Conservation (phyloP, 2,888 invertebrate species). For the Monochamus alternatus region DNA sequence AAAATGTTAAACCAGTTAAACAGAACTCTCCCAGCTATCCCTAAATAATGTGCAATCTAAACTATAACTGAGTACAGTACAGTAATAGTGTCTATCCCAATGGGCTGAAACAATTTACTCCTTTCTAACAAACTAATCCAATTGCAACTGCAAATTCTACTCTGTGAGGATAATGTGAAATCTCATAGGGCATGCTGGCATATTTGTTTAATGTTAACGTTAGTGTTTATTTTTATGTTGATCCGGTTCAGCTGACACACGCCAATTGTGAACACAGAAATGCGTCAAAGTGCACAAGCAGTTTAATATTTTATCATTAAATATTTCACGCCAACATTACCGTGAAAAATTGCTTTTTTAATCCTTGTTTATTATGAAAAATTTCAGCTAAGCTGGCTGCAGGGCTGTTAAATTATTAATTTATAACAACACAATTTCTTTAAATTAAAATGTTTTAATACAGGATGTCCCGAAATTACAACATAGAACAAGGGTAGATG, state of each 20-base stretch:
- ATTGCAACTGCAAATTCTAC: constrained; percentile 46
- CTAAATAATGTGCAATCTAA: constrained; percentile 53
- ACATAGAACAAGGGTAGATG: too few relatives aligned
- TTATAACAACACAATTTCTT: too few relatives aligned
- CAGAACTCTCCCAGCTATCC: constrained; percentile 49
- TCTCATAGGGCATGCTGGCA: constrained; percentile 46
- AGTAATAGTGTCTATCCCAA: constrained; percentile 50
- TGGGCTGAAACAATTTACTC: constrained; percentile 44
- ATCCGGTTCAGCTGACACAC: background rate
- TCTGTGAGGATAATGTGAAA: constrained; percentile 45
- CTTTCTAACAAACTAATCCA: constrained; percentile 49
- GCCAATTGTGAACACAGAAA: constrained; percentile 27
- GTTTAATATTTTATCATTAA: background rate
- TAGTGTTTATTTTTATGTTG: background rate
- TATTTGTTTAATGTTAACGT: constrained; percentile 23
- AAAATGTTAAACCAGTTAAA: constrained; percentile 42
- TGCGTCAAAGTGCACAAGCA: background rate
- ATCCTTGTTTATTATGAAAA: background rate
- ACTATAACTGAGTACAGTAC: constrained; percentile 43
- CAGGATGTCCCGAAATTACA: too few relatives aligned
- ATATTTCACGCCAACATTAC: background rate
- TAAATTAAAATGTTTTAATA: too few relatives aligned
- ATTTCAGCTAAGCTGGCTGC: background rate
- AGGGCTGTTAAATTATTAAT: background rate
- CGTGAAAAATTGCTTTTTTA: background rate